Conservation (phyloP, 2,113 vertebrate species). For the Esox niger region DNA sequence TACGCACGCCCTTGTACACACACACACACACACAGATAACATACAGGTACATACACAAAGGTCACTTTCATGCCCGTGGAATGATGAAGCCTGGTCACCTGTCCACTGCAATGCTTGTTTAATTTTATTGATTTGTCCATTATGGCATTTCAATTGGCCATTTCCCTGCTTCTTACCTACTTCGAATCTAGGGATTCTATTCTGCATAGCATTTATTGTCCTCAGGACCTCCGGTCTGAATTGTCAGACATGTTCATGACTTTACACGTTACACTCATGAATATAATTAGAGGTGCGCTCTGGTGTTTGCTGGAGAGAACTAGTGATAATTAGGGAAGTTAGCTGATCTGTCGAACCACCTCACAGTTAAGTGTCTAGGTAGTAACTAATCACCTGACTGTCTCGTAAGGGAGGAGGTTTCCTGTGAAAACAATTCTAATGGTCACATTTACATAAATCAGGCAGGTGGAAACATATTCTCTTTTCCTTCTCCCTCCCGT, state of each 20-base stretch:
- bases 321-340: slow-evolving; percentile 31
- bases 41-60: slow-evolving; percentile 30
- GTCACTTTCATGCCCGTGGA: slow-evolving; percentile 18
- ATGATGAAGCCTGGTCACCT: not conserved
- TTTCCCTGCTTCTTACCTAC: slow-evolving; percentile 9
- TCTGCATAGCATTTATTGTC: not conserved
- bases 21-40: slow-evolving; percentile 7
- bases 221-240: not conserved
- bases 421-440: not conserved
- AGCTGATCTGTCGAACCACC: slow-evolving; percentile 1
- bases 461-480: slow-evolving; percentile 1
- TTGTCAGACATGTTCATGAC: not conserved
- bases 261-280: slow-evolving; percentile 19
- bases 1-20: no score
- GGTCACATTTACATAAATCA: not conserved
- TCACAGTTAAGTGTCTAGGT: not conserved
- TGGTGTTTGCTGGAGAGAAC: slow-evolving; percentile 2
- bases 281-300: not conserved
- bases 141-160: slow-evolving; percentile 15
- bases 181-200: not conserved
- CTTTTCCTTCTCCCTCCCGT: not conserved
- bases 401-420: not conserved
- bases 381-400: slow-evolving; percentile 6
- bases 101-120: slow-evolving; percentile 13
- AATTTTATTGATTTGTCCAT: slow-evolving; percentile 34